Base-by-base conservation (phyloP, 1,140 invertebrate genomes). In the Aphis gossypii region DNA sequence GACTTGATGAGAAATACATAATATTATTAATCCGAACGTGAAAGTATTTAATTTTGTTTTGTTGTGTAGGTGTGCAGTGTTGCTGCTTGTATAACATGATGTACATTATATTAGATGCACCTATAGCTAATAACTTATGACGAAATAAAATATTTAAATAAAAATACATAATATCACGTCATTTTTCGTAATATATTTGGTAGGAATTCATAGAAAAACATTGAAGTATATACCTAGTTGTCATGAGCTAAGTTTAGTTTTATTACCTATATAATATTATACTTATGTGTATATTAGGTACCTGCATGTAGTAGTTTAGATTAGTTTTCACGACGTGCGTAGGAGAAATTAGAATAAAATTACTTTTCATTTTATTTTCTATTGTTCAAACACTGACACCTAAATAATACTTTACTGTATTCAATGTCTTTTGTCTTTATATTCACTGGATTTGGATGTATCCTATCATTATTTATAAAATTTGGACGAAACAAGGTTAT, bases 31-130 rank as follows among this genome's bases (percentile, higher is more conserved):
- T 90, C 25, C 38, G 38, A 60, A 60, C 88, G 88, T 60, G 88
- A 60, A 90, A 90, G 54, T 90, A 44, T 90, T 88, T 88, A 51
- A 48, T 88, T 51, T 48, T 21, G n/a, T 51, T 76, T 88, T 30
- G 44, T 35, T n/a, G 60, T 18, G 60, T 76, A 76, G 60, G 60
- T 76, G 60, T n/a, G 60, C 14, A 6, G 60, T 76, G 60, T 76
- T 76, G 4, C 30, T 76, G 14, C 30, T n/a, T 68, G 60, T 76
- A 35, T 76, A 51, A 76, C 60, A 76, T 76, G 3, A 41, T 41
- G 38, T n/a, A n/a, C n/a, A 76, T 6, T 18, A 76, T 68, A 30
- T 5, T 14, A 30, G 30, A 76, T n/a, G 30, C 14, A n/a, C 60
- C 11, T 76, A n/a, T n/a, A 18, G n/a, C 30, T 68, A 68, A 68